Evolutionary conservation across 2,113 vertebrate species (phyloP), one percentile per base, ranked within the genome.

Genomic region (Stictonetta naevosa): DNA sequence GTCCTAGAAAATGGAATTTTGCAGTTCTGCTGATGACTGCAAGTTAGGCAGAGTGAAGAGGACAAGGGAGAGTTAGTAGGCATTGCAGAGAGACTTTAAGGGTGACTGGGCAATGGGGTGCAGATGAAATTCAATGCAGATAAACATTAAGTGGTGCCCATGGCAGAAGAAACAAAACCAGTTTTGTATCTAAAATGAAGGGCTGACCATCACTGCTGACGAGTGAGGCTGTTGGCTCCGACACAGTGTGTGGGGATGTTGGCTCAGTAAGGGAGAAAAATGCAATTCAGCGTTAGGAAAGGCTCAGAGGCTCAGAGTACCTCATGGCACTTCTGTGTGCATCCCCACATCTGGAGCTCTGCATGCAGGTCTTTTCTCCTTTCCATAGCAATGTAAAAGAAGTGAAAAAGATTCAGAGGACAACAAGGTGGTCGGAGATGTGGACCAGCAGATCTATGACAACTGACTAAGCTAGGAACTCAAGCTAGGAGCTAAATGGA

Each of bases 1-100:
- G 38, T 59, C 34, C 44, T 75, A 60, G 60, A 52, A 91, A 90
- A 73, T 53, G 26, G 28, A 68, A 67, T 71, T 95, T 78, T 82
- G 58, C 5, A 4, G 34, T 89, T 72, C n/a, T 87, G 42, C 46
- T 74, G 44, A 10, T 58, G 28, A 4, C 5, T 46, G 31, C 25
- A 55, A 7, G 52, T 63, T 67, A n/a, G 28, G 28, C 46, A 48
- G n/a, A 8, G n/a, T 63, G 48, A 36, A 74, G 44, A n/a, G 50
- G 55, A 53, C 23, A 29, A 1, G 1, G 14, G 26, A 71, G 31
- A 91, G n/a, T 22, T 59, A 42, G 46, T 22, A 80, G 36, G 74
- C 75, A 44, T 42, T 76, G 46, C 26, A 78, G 53, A 84, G 67
- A 56, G 29, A 80, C 62, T 36, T 2, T 19, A 79, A 28, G 13